phyloP scores from a whole-genome alignment of 2,797 vertebrate species.

The Malurus leucopterus region DNA sequence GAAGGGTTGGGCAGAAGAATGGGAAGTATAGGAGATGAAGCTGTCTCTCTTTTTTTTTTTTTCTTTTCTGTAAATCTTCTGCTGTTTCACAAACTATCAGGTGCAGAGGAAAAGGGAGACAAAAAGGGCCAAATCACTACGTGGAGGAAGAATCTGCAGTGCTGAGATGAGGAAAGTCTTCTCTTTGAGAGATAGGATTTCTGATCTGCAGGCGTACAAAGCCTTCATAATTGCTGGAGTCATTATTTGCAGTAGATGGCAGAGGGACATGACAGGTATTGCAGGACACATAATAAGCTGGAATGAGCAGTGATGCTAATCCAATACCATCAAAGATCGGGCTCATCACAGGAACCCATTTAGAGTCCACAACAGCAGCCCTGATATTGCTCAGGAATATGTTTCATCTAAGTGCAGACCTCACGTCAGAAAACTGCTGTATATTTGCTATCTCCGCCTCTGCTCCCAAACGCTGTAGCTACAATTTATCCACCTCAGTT shows the following conservation, averaged over 20 bases:
- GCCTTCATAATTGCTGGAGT: conserved; percentile 25
- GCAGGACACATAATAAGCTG: conserved; percentile 35
- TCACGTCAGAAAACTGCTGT: background rate
- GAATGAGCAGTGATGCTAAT: conserved; percentile 51
- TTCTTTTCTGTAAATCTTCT: background rate
- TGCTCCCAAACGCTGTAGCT: background rate
- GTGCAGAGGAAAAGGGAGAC: background rate
- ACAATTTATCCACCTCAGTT: background rate
- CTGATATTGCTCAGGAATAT: conserved; percentile 18
- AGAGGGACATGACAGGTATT: conserved; percentile 38
- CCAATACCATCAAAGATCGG: conserved; percentile 23
- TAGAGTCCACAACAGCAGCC: conserved; percentile 30
- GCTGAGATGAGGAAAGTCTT: background rate
- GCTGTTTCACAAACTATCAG: background rate
- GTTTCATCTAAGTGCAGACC: conserved; percentile 27
- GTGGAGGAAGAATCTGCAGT: background rate
- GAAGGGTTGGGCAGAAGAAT: background rate
- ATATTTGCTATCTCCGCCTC: background rate
- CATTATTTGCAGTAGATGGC: conserved; percentile 40
- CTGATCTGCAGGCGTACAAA: conserved; percentile 37
- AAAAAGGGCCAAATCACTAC: background rate
- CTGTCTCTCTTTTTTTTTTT: background rate
- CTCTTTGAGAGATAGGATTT: background rate
- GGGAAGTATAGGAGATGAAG: background rate
- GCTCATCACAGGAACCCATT: conserved; percentile 38